Evolutionary conservation across 2,888 invertebrate species (phyloP), one percentile per base, ranked within the genome.

Genomic region (Bhutanitis thaidina): DNA sequence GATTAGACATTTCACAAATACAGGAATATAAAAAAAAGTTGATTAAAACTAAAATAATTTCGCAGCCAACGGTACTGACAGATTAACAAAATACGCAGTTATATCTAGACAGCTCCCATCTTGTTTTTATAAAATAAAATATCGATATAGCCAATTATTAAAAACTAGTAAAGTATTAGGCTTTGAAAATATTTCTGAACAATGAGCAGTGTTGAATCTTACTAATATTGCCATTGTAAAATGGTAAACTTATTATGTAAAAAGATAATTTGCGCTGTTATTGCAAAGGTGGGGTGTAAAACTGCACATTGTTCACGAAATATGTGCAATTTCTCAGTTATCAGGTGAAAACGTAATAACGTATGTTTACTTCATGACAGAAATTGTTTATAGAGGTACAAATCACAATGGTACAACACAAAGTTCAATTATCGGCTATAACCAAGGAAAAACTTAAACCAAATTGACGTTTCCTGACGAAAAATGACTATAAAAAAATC

Each of bases 1-100:
- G 88, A 77, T 71, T 65, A 68, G 5, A 37, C 88, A 87, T 87
- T 88, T 88, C 83, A 87, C 85, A 80, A 50, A 77, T 74, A 80
- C 77, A 86, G 86, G 83, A 85, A 84, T 83, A 77, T 68, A 65
- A 54, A 53, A 71, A 53, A 71, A 73, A 48, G 50, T 37, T 46
- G 46, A 54, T 56, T 54, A 54, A 43, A 58, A 53, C 52, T 55
- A 50, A 58, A 49, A 60, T 49, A 57, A 58, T 54, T 57, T 53
- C 57, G 51, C 54, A 53, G 53, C 51, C 58, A 39, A 52, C 47
- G 43, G 49, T 50, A 43, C 47, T 43, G 49, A 54, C 41, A 38
- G 55, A 36, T 36, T 16, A 43, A 38, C 40, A 40, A n/a, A 27
- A 20, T 27, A 20, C 20, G 2, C 20, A 5, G 5, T 20, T 5